These are phyloP conservation scores for Teleogryllus oceanicus DNA, from an alignment of 2,888 invertebrate species.

Conservation along the genomic window DNA sequence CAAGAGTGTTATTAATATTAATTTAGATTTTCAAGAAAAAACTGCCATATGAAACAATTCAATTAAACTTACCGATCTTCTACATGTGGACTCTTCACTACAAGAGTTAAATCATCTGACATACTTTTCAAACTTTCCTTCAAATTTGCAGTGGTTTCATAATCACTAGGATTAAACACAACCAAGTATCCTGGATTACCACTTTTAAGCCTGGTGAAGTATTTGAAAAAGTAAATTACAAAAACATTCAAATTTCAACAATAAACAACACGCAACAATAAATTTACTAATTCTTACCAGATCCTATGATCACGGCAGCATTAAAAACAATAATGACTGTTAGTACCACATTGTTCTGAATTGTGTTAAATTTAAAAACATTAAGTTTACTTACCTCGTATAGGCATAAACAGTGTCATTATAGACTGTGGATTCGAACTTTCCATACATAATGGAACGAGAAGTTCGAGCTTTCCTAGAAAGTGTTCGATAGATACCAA, in stretches of 20 bases:
- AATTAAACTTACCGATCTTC: background rate
- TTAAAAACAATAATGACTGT: background rate
- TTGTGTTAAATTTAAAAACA: background rate
- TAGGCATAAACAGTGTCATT: slow-evolving; percentile 61
- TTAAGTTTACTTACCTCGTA: slow-evolving; percentile 57
- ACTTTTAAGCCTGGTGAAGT: slow-evolving; percentile 58
- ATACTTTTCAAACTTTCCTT: slow-evolving; percentile 49
- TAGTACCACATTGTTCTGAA: background rate
- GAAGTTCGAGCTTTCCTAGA: slow-evolving; percentile 50
- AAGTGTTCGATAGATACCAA: slow-evolving; percentile 46
- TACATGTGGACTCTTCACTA: slow-evolving; percentile 25
- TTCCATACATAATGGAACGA: slow-evolving; percentile 65
- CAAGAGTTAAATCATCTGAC: slow-evolving; percentile 49
- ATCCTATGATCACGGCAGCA: background rate
- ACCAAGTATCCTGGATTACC: slow-evolving; percentile 74
- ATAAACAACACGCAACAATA: background rate
- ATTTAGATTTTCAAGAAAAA: no score
- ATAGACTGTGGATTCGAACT: slow-evolving; percentile 40
- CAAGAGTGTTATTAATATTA: no score
- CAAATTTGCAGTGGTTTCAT: slow-evolving; percentile 55
- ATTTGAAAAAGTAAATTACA: background rate
- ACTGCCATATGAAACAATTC: no score
- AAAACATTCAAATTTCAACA: background rate
- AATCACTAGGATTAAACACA: slow-evolving; percentile 61
- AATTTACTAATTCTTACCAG: background rate